Evolutionary conservation across 64 coral and sea anemone species (phyloP), one percentile per base, ranked within the genome.

Genomic region (Astreopora myriophthalma): DNA sequence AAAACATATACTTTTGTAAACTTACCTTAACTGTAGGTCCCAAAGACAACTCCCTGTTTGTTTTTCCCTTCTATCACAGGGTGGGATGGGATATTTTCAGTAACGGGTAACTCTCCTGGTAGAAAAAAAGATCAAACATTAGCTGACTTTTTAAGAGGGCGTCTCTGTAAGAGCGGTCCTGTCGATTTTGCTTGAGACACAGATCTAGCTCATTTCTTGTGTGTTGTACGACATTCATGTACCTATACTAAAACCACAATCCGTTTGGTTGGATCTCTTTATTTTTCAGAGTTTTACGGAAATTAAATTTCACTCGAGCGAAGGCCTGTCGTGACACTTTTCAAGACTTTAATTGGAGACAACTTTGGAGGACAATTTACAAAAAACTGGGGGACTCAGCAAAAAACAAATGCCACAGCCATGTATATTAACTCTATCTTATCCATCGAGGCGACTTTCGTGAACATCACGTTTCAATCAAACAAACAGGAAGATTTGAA

Each of bases 151-250:
- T n/a, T n/a, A n/a, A n/a, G n/a, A n/a, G n/a, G n/a, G n/a, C n/a
- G n/a, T n/a, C n/a, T n/a, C n/a, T n/a, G n/a, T n/a, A n/a, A n/a
- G n/a, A n/a, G n/a, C n/a, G n/a, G n/a, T 55, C 49, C 49, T 8
- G 71, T 31, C 33, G 34, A 23, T 74, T 30, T 38, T 19, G 71
- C 71, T 74, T 5, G 71, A 38, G 27, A 37, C 12, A 74, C 10
- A 74, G 16, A 40, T 74, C 38, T 74, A 34, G 34, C 71, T 38
- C 34, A 74, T 74, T 74, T 74, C 71, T 74, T 74, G 71, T 74
- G 32, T 74, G 71, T 74, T 74, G 71, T 36, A 74, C 37, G 71
- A 74, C 32, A 17, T 74, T 74, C 71, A 39, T 37, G 20, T 39
- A 38, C 71, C 22, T 74, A 74, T 38, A 74, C 22, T 38, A 55